These are phyloP conservation scores for Stramonita haemastoma DNA, from an alignment of 2,888 invertebrate genomes.

Conservation along the genomic window DNA sequence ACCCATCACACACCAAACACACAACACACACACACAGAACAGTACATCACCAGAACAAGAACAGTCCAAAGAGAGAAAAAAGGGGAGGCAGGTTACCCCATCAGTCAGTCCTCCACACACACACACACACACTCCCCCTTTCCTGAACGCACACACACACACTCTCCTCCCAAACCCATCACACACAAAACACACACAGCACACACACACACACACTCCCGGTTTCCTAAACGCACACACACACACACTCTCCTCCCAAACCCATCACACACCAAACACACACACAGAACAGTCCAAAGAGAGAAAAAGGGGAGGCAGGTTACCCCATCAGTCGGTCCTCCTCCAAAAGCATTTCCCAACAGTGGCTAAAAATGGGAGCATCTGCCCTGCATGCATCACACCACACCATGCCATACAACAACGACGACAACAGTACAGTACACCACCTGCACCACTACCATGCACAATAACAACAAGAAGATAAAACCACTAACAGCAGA, in stretches of 20 bases:
- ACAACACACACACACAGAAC: background rate
- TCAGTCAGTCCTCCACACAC: slow-evolving; percentile 53
- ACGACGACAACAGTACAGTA: too few relatives aligned
- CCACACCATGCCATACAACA: background rate
- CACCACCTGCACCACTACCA: background rate
- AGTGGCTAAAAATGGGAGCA: slow-evolving; percentile 96
- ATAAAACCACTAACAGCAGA: background rate
- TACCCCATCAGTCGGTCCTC: slow-evolving; percentile 54
- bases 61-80: background rate
- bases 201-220: too few relatives aligned
- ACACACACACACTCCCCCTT: too few relatives aligned
- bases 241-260: too few relatives aligned
- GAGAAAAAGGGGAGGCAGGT: slow-evolving; percentile 27
- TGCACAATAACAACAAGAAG: slow-evolving; percentile 5
- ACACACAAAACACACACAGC: too few relatives aligned
- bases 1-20: slow-evolving; percentile 25
- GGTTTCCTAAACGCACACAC: too few relatives aligned
- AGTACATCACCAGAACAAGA: background rate
- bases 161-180: too few relatives aligned
- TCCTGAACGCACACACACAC: too few relatives aligned
- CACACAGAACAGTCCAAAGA: too few relatives aligned
- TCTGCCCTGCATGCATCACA: slow-evolving; percentile 85
- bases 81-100: slow-evolving; percentile 47
- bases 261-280: too few relatives aligned
- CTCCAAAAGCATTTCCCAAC: slow-evolving; percentile 85